These are phyloP conservation scores for Papilio polyxenes DNA, from an alignment of 1,140 invertebrate species.

Conservation along the genomic window DNA sequence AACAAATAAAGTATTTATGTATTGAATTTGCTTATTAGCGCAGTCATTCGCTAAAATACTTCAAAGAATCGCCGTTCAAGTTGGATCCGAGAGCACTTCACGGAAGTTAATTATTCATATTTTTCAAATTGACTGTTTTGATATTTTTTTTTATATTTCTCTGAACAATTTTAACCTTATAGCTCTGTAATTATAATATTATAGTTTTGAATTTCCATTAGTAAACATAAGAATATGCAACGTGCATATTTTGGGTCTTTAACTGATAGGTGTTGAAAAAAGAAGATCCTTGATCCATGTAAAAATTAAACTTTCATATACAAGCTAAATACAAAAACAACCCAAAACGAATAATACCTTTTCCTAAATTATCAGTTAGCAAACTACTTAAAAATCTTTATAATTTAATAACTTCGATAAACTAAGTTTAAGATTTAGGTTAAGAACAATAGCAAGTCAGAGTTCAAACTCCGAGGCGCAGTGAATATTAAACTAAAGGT, in stretches of 20 bases:
- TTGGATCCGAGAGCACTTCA: neutral
- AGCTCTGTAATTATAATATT: neutral
- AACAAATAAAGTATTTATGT: neutral
- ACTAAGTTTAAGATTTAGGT: constrained; percentile 4
- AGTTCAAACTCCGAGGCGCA: neutral
- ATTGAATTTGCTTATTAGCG: neutral
- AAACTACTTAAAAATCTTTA: neutral
- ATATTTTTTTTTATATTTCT: constrained; percentile 2
- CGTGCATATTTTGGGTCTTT: too few species aligned
- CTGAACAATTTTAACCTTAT: neutral
- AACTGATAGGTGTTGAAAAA: too few species aligned
- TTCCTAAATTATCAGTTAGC: neutral
- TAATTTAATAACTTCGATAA: neutral
- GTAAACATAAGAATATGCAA: neutral
- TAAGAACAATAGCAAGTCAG: neutral
- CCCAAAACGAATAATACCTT: neutral
- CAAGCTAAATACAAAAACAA: neutral
- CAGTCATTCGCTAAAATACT: neutral
- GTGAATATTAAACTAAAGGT: constrained; percentile 24
- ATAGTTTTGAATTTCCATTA: neutral
- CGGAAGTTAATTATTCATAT: neutral
- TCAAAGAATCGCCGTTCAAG: constrained; percentile 10
- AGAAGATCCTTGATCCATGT: too few species aligned
- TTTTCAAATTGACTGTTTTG: neutral
- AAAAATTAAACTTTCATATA: neutral